Base-by-base conservation (phyloP, 35 echinoderm and acorn worm species). In the Apostichopus parvimensis region DNA sequence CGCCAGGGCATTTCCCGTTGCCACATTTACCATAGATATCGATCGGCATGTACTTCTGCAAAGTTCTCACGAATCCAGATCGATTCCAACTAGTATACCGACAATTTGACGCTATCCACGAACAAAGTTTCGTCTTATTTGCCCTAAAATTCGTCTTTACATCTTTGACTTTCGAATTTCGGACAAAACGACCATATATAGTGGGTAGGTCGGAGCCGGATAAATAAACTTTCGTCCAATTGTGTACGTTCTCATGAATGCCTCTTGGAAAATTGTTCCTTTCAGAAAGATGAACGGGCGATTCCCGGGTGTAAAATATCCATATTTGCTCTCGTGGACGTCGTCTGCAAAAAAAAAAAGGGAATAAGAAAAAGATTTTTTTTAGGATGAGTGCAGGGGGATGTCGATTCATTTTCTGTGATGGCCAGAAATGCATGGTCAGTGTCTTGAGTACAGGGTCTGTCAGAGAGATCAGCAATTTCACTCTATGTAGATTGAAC, bases 41-140 rank as follows among this genome's bases (percentile, higher is more conserved):
- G 8, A 88, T 73, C 1, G 86, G 86, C 11, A 88, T 28, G 86
- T 72, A 54, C n/a, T 88, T 24, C 86, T 88, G 86, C 9, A 88
- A 54, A 5, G 6, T 23, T 52, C 45, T 71, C 22, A 88, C 86
- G 61, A 88, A 88, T 9, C 62, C 61, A 6, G 45, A 18, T 54
- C 86, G 57, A 54, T 88, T 54, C 86, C 86, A 88, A 57, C 68
- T 88, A 5, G 86, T 88, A 20, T 4, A 72, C 7, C 14, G 71
- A 72, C 86, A 88, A 20, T 88, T 88, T 5, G 86, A 88, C 22
- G 86, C 86, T 68, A 88, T 64, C 86, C 86, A 88, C 12, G 86
- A 58, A 73, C 86, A 88, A 14, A 88, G 64, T 68, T 88, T 68
- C 6, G 86, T 88, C 52, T 88, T 88, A 52, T 88, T 88, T 20